phyloP scores from a whole-genome alignment of 2,113 vertebrate genomes.

The Calonectris borealis region DNA sequence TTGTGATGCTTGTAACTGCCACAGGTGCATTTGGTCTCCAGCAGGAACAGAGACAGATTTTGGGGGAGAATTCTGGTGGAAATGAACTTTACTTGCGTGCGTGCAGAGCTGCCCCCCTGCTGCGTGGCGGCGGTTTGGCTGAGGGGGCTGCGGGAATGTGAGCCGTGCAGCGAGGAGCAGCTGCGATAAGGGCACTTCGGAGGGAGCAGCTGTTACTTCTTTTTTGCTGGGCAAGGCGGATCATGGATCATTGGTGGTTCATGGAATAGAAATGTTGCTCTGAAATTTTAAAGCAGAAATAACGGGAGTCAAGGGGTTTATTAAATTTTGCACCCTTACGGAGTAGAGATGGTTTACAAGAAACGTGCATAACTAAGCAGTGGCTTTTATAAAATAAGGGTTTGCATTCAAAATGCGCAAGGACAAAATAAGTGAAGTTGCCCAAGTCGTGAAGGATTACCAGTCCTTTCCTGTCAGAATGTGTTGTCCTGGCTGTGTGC shows the following conservation, averaged over 20 bases:
- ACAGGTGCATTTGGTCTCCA: background rate
- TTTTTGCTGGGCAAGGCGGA: background rate
- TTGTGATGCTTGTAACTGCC: background rate
- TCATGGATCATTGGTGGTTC: background rate
- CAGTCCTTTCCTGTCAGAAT: background rate
- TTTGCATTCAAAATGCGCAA: background rate
- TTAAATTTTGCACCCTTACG: background rate
- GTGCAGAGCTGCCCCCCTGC: background rate
- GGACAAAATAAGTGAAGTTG: background rate
- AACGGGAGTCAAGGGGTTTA: background rate
- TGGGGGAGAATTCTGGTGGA: background rate
- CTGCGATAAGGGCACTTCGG: background rate
- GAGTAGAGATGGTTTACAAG: background rate
- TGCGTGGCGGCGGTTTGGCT: fast-evolving
- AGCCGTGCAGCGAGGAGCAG: background rate
- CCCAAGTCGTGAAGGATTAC: fast-evolving
- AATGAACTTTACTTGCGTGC: fast-evolving
- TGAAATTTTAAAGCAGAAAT: background rate
- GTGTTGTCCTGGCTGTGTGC: background rate
- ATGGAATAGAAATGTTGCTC: background rate
- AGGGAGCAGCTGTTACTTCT: background rate
- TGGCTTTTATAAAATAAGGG: background rate
- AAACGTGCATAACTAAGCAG: background rate
- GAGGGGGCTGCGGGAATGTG: background rate
- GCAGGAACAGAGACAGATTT: background rate